Percentiles rank a stretch among this genome's conserved stretches.
Evolutionary conservation across 2,888 invertebrate species (phyloP).

Genomic region (Kryphioiulus occultus): DNA sequence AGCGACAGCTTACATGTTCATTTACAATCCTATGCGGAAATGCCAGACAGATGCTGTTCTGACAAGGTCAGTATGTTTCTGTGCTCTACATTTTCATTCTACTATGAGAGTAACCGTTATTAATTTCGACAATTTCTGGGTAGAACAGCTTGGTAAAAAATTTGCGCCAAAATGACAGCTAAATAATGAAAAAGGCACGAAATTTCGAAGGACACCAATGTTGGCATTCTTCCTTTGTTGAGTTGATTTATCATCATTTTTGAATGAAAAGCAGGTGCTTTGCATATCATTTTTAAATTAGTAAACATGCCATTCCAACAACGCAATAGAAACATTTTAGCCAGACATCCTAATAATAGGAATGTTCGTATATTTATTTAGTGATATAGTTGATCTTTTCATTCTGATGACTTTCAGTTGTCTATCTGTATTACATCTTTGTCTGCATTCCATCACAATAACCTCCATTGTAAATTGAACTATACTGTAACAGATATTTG

Average conservation of each 20-base stretch:
- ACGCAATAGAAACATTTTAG: too few relatives aligned
- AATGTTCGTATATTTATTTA: too few relatives aligned
- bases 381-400: too few relatives aligned
- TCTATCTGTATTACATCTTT: too few relatives aligned
- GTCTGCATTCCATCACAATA: background rate
- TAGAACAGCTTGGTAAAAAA: background rate
- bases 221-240: too few relatives aligned
- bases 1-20: background rate
- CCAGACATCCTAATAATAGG: too few relatives aligned
- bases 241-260: too few relatives aligned
- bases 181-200: background rate
- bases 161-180: background rate
- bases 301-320: too few relatives aligned
- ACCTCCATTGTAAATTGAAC: background rate
- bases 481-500: background rate
- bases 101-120: background rate
- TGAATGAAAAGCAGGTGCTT: too few relatives aligned
- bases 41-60: background rate
- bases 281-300: too few relatives aligned
- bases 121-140: background rate
- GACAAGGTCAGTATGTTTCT: conserved; percentile 27
- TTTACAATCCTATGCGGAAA: conserved; percentile 14
- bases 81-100: background rate
- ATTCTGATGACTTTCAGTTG: too few relatives aligned
- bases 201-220: background rate